Percentiles rank a stretch among this genome's conserved stretches.
Evolutionary conservation across 1,140 invertebrate species (phyloP).

Genomic region (Hypsibius dujardini): DNA sequence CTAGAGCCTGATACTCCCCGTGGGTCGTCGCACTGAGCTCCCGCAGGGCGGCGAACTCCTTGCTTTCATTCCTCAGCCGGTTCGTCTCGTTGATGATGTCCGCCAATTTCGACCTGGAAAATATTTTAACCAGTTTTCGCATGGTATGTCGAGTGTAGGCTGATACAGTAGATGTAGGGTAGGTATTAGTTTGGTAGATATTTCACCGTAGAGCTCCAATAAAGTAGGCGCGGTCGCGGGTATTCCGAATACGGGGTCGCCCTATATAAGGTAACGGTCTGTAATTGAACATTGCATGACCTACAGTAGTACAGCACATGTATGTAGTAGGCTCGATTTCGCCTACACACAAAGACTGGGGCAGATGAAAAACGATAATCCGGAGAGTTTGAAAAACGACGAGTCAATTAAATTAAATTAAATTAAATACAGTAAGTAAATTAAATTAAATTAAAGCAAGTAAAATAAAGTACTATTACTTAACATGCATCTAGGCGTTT

Average conservation of each 20-base stretch:
- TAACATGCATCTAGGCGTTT: too few relatives aligned
- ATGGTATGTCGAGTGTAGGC: not conserved
- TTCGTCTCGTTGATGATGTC: slow-evolving; percentile 12
- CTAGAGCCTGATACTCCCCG: not conserved
- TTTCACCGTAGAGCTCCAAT: not conserved
- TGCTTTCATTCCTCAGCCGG: not conserved
- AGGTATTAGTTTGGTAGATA: not conserved
- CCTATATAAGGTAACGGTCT: slow-evolving; percentile 11
- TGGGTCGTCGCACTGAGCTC: not conserved
- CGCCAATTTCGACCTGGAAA: not conserved
- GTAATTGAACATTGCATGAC: too few relatives aligned
- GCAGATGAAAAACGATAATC: not conserved
- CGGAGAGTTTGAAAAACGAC: too few relatives aligned
- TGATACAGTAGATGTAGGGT: not conserved
- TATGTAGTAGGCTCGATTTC: not conserved
- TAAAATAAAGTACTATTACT: too few relatives aligned
- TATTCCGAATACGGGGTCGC: not conserved
- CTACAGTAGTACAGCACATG: too few relatives aligned
- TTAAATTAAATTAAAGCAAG: too few relatives aligned
- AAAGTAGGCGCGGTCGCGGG: not conserved
- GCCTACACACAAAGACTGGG: not conserved
- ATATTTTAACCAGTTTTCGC: not conserved
- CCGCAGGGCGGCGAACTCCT: not conserved
- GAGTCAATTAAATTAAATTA: too few relatives aligned
- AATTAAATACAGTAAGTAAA: too few relatives aligned